phyloP scores from a whole-genome alignment of 2,113 vertebrate genomes.

The Oryzias woworae region DNA sequence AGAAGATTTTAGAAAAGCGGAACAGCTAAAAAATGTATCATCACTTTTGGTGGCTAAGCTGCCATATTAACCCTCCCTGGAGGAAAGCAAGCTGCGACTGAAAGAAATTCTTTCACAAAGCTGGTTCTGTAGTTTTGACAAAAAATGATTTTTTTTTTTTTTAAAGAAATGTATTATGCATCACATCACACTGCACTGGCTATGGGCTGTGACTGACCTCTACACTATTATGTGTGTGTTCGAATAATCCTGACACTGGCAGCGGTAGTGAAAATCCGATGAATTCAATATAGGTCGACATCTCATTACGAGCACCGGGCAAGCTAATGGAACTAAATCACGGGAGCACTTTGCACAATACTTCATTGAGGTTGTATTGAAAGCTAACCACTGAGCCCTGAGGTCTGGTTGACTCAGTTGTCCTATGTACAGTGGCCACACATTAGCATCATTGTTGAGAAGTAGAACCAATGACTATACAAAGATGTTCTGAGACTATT shows the following conservation, averaged over 20 bases:
- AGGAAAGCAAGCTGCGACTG: conserved; percentile 6
- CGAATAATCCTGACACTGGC: conserved; percentile 18
- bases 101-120: conserved; percentile 3
- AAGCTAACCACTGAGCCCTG: conserved; percentile 43
- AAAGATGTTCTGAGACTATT: conserved; percentile 41
- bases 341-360: conserved; percentile 35
- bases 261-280: conserved; percentile 11
- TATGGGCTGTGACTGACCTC: conserved; percentile 19
- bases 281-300: conserved; percentile 34
- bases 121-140: not conserved
- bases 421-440: conserved; percentile 29
- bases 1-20: not conserved
- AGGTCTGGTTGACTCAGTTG: conserved; percentile 65
- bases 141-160: no score
- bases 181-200: conserved; percentile 3
- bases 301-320: conserved; percentile 20
- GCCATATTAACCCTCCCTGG: conserved; percentile 2
- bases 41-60: not conserved
- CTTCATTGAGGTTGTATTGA: conserved; percentile 33
- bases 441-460: conserved; percentile 4
- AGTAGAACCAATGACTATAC: conserved; percentile 32
- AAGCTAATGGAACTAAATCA: conserved; percentile 49
- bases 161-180: conserved; percentile 3
- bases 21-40: not conserved
- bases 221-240: conserved; percentile 18